Evolutionary conservation across 2,888 invertebrate species (phyloP).

Genomic region (Adelognathus sp.): DNA sequence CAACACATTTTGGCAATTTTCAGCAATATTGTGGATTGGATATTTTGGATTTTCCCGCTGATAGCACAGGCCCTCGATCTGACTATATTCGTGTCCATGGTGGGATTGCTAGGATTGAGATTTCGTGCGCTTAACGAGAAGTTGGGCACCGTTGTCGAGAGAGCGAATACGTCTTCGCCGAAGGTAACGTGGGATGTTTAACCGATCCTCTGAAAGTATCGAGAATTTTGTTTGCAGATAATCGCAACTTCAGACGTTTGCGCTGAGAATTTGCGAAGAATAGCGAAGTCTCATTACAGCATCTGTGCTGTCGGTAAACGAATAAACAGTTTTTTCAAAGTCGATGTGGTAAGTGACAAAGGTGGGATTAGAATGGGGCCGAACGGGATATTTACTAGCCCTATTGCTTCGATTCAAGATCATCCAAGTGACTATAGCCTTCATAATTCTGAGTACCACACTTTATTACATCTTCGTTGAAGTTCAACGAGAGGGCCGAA

Average conservation of each 20-base stretch:
- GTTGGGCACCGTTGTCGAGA: constrained; percentile 34
- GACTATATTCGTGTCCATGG: constrained; percentile 44
- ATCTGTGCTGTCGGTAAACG: constrained; percentile 44
- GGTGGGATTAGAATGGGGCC: background rate
- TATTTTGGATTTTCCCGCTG: constrained; percentile 31
- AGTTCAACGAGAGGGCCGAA: constrained; percentile 9
- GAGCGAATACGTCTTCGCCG: constrained; percentile 44
- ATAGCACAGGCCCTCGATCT: constrained; percentile 30
- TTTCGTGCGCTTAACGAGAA: constrained; percentile 48
- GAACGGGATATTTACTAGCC: too few species aligned
- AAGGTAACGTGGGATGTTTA: background rate
- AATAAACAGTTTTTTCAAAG: constrained; percentile 27
- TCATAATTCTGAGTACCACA: constrained; percentile 37
- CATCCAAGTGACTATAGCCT: constrained; percentile 18
- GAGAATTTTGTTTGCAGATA: background rate
- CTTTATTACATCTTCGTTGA: constrained; percentile 43
- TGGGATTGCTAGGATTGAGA: constrained; percentile 34
- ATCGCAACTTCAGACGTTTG: constrained; percentile 30
- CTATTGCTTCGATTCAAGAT: background rate
- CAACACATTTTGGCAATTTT: background rate
- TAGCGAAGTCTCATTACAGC: constrained; percentile 40
- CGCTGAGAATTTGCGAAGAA: constrained; percentile 40
- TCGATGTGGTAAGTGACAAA: constrained; percentile 26
- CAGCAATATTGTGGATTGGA: constrained; percentile 10
- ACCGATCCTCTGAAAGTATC: background rate